A percentile compares a stretch with the other conserved stretches of the same genome.
Evolutionary conservation across 1,140 invertebrate species (phyloP).

Genomic region (Acyrthosiphon pisum): DNA sequence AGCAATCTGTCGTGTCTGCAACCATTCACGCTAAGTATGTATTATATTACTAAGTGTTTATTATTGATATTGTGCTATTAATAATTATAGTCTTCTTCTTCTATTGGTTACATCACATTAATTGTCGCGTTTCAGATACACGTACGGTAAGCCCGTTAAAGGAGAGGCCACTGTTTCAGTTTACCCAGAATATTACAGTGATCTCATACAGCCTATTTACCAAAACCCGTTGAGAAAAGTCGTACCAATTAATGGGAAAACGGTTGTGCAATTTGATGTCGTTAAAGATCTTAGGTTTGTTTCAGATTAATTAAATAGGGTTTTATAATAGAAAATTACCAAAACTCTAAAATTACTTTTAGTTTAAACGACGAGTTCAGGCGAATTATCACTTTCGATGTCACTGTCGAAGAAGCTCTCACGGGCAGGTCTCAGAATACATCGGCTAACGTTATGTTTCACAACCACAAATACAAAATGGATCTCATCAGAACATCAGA

Average conservation of each 20-base stretch:
- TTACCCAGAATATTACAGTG: conserved; percentile 79
- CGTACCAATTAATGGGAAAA: conserved; percentile 78
- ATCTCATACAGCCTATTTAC: conserved; percentile 80
- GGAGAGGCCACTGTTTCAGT: conserved; percentile 79
- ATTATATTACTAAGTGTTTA: background rate
- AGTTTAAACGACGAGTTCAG: conserved; percentile 77
- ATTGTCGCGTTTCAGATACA: conserved; percentile 68
- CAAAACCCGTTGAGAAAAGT: conserved; percentile 79
- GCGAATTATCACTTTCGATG: conserved; percentile 78
- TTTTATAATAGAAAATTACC: background rate
- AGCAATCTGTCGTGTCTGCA: conserved; percentile 76
- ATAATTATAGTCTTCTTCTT: background rate
- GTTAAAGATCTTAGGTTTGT: conserved; percentile 66
- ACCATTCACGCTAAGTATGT: conserved; percentile 84
- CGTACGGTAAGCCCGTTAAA: conserved; percentile 82
- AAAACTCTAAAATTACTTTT: conserved; percentile 36
- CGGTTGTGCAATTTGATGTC: conserved; percentile 79
- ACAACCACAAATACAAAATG: conserved; percentile 83
- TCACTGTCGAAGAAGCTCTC: conserved; percentile 79
- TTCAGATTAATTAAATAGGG: background rate
- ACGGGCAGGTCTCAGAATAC: conserved; percentile 84
- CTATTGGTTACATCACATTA: background rate
- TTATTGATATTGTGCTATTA: background rate
- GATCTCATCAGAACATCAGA: conserved; percentile 82
- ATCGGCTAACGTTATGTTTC: conserved; percentile 74